Evolutionary conservation across 2,797 vertebrate species (phyloP).

Genomic region (Aquila chrysaetos): DNA sequence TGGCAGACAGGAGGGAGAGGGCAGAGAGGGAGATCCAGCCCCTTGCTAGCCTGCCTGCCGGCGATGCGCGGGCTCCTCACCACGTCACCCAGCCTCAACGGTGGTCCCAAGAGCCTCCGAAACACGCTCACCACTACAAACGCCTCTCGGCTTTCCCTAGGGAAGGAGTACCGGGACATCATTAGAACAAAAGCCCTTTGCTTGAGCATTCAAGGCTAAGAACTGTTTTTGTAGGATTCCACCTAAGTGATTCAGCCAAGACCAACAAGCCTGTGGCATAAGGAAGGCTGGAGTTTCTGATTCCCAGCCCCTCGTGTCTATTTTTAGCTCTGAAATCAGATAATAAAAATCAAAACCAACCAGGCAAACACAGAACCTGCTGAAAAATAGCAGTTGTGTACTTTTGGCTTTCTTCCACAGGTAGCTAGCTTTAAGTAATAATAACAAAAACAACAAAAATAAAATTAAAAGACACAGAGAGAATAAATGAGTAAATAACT

Average conservation of each 20-base stretch:
- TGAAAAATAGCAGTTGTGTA: background rate
- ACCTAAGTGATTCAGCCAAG: conserved; percentile 13
- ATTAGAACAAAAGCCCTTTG: background rate
- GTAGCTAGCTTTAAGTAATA: background rate
- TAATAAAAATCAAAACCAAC: background rate
- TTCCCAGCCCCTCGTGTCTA: background rate
- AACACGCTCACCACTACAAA: background rate
- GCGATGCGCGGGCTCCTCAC: rapidly evolving
- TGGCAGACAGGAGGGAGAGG: background rate
- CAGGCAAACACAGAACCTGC: background rate
- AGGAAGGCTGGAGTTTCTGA: conserved; percentile 18
- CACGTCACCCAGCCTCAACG: rapidly evolving
- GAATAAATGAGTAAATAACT: background rate
- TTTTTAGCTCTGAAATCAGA: conserved; percentile 39
- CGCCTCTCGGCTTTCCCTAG: background rate
- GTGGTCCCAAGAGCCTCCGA: background rate
- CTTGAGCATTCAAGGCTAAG: background rate
- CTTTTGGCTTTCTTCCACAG: background rate
- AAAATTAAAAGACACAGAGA: background rate
- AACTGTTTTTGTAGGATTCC: background rate
- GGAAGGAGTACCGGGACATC: background rate
- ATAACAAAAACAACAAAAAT: background rate
- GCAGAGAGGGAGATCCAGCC: background rate
- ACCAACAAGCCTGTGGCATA: conserved; percentile 8
- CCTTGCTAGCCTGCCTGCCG: background rate